Percentiles rank a stretch among this genome's conserved stretches.
Evolutionary conservation across 2,797 vertebrate genomes (phyloP).

Genomic region (Taeniopygia guttata): DNA sequence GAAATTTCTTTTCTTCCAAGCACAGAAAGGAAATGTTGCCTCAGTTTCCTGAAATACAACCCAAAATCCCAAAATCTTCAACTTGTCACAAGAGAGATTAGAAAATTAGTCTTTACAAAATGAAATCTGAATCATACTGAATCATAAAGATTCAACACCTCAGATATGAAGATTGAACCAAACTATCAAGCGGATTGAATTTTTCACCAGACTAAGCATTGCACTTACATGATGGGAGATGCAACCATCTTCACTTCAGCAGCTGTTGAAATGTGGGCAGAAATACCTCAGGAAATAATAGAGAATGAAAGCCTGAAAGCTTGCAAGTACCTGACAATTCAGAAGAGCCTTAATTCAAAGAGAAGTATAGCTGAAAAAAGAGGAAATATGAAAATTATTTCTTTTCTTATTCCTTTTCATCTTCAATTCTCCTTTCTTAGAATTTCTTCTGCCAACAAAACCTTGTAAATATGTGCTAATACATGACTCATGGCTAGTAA

Average conservation of each 20-base stretch:
- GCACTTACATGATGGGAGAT: background rate
- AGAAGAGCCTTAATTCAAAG: background rate
- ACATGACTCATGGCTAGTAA: accelerated
- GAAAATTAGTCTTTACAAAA: background rate
- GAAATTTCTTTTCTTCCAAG: background rate
- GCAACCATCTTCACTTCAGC: background rate
- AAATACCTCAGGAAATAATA: background rate
- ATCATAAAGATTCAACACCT: background rate
- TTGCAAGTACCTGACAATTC: background rate
- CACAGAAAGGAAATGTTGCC: background rate
- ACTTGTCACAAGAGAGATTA: background rate
- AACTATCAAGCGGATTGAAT: background rate
- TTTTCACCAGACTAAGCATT: background rate
- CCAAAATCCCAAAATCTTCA: background rate
- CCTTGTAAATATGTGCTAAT: background rate
- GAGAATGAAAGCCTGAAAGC: background rate
- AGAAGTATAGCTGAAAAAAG: background rate
- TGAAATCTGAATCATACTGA: background rate
- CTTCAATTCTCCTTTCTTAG: background rate
- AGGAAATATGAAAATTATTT: background rate
- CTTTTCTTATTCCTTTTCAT: background rate
- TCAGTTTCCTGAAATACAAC: background rate
- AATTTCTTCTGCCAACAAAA: background rate
- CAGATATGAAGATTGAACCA: background rate
- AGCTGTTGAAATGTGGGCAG: background rate